phyloP scores from a whole-genome alignment of 2,888 invertebrate genomes.

The Alsophila aescularia region DNA sequence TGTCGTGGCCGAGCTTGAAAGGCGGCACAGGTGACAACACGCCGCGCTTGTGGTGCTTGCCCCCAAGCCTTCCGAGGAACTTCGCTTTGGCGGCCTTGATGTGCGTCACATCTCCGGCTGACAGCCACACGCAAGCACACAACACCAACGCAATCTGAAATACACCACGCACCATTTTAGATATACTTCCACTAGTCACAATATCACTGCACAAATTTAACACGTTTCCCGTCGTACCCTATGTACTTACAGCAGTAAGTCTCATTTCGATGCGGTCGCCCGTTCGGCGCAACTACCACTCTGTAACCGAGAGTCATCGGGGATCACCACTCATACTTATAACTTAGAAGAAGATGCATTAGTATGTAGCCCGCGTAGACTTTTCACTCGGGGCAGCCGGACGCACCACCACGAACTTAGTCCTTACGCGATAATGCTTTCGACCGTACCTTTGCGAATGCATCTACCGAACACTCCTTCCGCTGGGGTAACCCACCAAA shows the following conservation, averaged over 20 bases:
- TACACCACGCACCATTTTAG: slow-evolving; percentile 55
- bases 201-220: slow-evolving; percentile 34
- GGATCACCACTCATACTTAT: slow-evolving; percentile 74
- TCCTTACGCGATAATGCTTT: slow-evolving; percentile 72
- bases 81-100: slow-evolving; percentile 62
- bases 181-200: slow-evolving; percentile 21
- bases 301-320: slow-evolving; percentile 60
- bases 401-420: slow-evolving; percentile 61
- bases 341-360: slow-evolving; percentile 67
- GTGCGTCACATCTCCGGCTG: slow-evolving; percentile 62
- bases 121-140: slow-evolving; percentile 60
- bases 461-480: slow-evolving; percentile 51
- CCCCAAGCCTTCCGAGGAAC: slow-evolving; percentile 57
- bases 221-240: slow-evolving; percentile 38
- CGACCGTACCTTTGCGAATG: slow-evolving; percentile 62
- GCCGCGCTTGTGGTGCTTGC: slow-evolving; percentile 74
- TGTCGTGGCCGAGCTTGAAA: slow-evolving; percentile 78
- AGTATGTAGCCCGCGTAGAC: slow-evolving; percentile 70
- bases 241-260: slow-evolving; percentile 66
- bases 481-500: slow-evolving; percentile 39
- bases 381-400: slow-evolving; percentile 76
- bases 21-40: slow-evolving; percentile 71
- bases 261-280: slow-evolving; percentile 70
- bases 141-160: slow-evolving; percentile 75
- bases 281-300: slow-evolving; percentile 61